Evolutionary conservation across 2,113 vertebrate genomes (phyloP), one percentile per base, ranked within the genome.

Genomic region (Indicator maculatus): DNA sequence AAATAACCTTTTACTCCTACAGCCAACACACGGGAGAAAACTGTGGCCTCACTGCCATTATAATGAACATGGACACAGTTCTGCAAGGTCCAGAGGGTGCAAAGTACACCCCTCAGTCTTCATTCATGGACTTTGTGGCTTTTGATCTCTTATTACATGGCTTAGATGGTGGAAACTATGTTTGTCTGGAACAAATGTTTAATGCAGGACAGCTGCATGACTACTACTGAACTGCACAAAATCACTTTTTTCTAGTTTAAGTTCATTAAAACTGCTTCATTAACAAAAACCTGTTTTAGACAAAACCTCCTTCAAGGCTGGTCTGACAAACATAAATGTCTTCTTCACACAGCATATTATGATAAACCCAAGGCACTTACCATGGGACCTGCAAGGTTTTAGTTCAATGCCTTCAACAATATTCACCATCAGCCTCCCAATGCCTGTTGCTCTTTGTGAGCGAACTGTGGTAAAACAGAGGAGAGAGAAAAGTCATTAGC

Each of bases 401-500:
- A 99, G 95, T 71, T 99, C 99, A 12, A 99, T 99, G 74, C 99
- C 99, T 97, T 99, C 99, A 5, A 99, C 99, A 3, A 99, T 98
- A 73, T 99, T 99, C 95, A 99, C 99, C 99, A 99, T 99, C 97
- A 99, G 94, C 83, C 99, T 96, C 8, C 99, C 99, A 13, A 99
- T 99, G 16, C 99, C 99, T 4, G 99, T 99, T 1, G 99, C 99
- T 83, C 99, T 99, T 95, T 99, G 99, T 21, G 99, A 99, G 24
- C 99, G 99, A 36, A 99, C 99, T 99, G 96, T 5, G 73, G 67
- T n/a, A 86, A n/a, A 47, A 72, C 19, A 93, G 17, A 56, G 63
- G 45, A 80, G 47, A 94, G 28, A 89, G 17, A 89, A 88, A 83
- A 41, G 58, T 64, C 24, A 71, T 59, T 61, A 69, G 16, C 0